Conservation (phyloP, 2,797 vertebrate species). For the Pseudomugil gertrudae region DNA sequence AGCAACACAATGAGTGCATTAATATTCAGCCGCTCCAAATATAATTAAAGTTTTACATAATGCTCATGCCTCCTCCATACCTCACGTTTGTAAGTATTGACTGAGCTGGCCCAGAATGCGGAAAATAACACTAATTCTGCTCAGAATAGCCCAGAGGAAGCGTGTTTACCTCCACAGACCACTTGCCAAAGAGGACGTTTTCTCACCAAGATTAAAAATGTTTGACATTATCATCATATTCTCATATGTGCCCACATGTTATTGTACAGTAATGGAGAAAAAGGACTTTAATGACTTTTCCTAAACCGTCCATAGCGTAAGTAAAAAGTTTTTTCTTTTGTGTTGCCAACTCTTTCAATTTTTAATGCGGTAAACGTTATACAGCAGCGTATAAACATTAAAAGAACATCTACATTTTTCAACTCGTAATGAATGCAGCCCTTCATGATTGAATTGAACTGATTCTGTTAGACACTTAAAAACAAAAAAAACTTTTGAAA, state of each 20-base stretch:
- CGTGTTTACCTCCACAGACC: constrained; percentile 39
- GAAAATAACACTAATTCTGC: constrained; percentile 20
- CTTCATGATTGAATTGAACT: background rate
- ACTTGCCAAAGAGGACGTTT: constrained; percentile 19
- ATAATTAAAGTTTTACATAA: constrained; percentile 67
- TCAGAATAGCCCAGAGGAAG: constrained; percentile 17
- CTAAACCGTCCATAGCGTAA: too few species aligned
- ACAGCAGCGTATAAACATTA: background rate
- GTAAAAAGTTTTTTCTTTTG: too few species aligned
- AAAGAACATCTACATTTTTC: background rate
- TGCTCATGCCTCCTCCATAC: constrained; percentile 16
- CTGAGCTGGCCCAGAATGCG: constrained; percentile 3
- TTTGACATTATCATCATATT: constrained; percentile 30
- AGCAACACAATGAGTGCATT: constrained; percentile 51
- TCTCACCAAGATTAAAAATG: constrained; percentile 42
- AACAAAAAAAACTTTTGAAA: too few species aligned
- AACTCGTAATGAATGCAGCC: background rate
- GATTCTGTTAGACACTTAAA: background rate
- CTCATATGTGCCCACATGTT: constrained; percentile 8
- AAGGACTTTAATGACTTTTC: background rate
- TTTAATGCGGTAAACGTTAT: background rate
- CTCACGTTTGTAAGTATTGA: constrained; percentile 34
- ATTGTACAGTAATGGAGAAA: constrained; percentile 4
- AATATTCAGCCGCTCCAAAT: constrained; percentile 44
- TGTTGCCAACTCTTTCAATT: background rate